Percentiles rank a stretch among this genome's conserved stretches.
Evolutionary conservation across 2,797 vertebrate genomes (phyloP).

Genomic region (Megalops cyprinoides): DNA sequence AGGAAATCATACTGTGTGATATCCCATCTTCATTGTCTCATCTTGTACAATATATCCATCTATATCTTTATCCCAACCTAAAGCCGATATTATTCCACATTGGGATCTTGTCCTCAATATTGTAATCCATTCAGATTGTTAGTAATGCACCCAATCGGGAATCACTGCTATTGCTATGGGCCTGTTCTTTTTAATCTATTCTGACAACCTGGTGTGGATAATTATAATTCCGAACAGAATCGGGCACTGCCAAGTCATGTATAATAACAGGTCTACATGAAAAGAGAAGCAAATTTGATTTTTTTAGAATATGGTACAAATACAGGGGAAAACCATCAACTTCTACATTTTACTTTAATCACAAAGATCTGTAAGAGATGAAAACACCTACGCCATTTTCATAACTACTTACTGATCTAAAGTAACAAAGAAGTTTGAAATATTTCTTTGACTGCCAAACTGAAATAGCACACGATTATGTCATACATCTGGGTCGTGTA

Average conservation of each 20-base stretch:
- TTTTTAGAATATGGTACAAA: not conserved
- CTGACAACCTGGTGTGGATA: not conserved
- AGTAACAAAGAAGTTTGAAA: not conserved
- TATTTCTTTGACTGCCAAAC: not conserved
- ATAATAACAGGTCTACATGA: not conserved
- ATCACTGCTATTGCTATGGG: not conserved
- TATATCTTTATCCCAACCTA: not conserved
- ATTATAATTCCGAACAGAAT: not conserved
- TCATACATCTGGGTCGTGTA: not conserved
- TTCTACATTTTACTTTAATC: not conserved
- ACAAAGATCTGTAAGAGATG: not conserved
- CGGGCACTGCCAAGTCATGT: not conserved
- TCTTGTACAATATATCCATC: not conserved
- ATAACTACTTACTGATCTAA: not conserved
- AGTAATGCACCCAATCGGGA: constrained; percentile 9
- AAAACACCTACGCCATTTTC: not conserved
- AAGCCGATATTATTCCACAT: not conserved
- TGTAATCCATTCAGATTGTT: constrained; percentile 1
- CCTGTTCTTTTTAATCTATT: constrained; percentile 4
- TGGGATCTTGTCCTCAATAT: not conserved
- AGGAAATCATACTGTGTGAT: not conserved
- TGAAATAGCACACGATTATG: not conserved
- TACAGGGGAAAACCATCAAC: not conserved
- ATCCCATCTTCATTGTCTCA: not conserved
- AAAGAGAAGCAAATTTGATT: not conserved